Conservation (phyloP, 53 echinoderm and acorn worm genomes). For the Patiria pectinifera region DNA sequence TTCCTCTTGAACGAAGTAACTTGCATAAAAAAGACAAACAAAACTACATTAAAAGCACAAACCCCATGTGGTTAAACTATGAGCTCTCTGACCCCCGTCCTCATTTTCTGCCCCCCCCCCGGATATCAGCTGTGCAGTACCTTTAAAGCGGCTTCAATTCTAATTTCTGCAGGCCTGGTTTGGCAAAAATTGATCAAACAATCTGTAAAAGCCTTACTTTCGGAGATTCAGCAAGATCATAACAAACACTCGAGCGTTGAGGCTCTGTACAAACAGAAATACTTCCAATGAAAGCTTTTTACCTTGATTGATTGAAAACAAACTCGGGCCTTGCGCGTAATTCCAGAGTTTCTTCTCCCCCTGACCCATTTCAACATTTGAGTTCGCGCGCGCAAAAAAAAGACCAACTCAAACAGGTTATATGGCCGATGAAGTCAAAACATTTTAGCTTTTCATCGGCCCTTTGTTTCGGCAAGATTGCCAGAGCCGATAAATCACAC, state of each 20-base stretch:
- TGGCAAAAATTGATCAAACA: not conserved
- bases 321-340: not conserved
- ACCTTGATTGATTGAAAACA: constrained; percentile 22
- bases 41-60: no score
- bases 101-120: not conserved
- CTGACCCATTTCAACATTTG: not conserved
- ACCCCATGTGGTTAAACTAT: no score
- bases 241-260: not conserved
- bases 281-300: not conserved
- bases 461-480: not conserved
- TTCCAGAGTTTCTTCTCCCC: not conserved
- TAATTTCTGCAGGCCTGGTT: not conserved
- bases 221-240: not conserved
- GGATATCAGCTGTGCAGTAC: not conserved
- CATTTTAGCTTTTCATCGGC: constrained; percentile 12
- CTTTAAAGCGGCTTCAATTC: not conserved
- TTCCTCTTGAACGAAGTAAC: no score
- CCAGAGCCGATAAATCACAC: constrained; percentile 42
- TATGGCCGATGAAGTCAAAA: not conserved
- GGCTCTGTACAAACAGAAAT: not conserved
- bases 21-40: no score
- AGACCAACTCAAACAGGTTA: not conserved
- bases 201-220: not conserved
- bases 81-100: no score
- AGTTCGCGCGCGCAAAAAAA: not conserved